phyloP scores from a whole-genome alignment of 2,797 vertebrate species.

The Gastrophryne carolinensis region DNA sequence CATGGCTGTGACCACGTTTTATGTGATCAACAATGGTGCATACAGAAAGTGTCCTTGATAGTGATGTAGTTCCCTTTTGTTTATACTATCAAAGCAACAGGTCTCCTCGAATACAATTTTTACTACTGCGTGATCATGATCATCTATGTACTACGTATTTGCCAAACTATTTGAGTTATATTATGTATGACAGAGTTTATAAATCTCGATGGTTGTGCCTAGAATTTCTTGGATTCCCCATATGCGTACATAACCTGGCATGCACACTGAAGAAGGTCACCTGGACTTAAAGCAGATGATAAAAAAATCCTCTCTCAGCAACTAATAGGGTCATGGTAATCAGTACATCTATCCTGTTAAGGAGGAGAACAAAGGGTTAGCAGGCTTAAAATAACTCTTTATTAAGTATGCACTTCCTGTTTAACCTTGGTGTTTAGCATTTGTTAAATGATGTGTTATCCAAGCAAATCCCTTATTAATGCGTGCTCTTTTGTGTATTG shows the following conservation, averaged over 20 bases:
- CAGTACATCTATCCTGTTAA: conserved; percentile 51
- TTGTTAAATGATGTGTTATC: not conserved
- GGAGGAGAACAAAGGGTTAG: conserved; percentile 30
- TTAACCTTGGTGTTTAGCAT: conserved; percentile 3
- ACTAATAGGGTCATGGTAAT: conserved; percentile 52
- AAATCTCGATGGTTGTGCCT: not conserved
- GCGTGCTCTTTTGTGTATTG: too few relatives aligned
- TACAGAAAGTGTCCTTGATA: too few relatives aligned
- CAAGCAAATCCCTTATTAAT: too few relatives aligned
- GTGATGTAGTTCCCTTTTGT: too few relatives aligned
- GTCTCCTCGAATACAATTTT: too few relatives aligned
- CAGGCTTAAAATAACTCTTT: conserved; percentile 40
- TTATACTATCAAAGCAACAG: too few relatives aligned
- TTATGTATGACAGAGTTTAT: too few relatives aligned
- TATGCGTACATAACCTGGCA: conserved; percentile 1
- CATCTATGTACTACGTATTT: too few relatives aligned
- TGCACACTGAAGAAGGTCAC: conserved; percentile 39
- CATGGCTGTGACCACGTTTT: too few relatives aligned
- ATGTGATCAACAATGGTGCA: too few relatives aligned
- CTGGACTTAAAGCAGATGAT: conserved; percentile 50
- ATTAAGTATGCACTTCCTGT: conserved; percentile 1
- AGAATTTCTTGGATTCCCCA: not conserved
- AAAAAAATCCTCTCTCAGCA: conserved; percentile 49
- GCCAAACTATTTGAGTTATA: too few relatives aligned
- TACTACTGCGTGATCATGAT: too few relatives aligned